These are phyloP conservation scores for Agrochola lota DNA, from an alignment of 2,888 invertebrate genomes.

Conservation along the genomic window DNA sequence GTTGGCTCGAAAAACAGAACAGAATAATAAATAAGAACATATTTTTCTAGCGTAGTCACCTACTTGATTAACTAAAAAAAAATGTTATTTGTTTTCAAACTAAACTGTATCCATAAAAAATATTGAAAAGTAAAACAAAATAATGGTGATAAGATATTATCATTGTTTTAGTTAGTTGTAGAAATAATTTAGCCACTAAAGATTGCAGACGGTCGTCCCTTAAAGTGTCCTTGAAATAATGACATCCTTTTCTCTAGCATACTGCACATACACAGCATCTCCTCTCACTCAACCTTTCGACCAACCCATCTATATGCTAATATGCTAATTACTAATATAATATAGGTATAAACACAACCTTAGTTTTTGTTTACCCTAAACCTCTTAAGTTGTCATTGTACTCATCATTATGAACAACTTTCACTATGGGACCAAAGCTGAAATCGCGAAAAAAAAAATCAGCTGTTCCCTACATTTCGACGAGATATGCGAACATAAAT, in stretches of 20 bases:
- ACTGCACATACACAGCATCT: slow-evolving; percentile 1
- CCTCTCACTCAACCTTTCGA: background rate
- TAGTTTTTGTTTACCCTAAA: too few species aligned
- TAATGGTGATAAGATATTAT: background rate
- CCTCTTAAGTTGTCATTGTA: too few species aligned
- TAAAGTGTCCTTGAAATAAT: slow-evolving; percentile 41
- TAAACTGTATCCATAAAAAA: background rate
- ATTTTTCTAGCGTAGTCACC: slow-evolving; percentile 17
- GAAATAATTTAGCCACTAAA: slow-evolving; percentile 16
- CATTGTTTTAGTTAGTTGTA: slow-evolving; percentile 1
- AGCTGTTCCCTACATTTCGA: too few species aligned
- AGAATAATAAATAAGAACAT: slow-evolving; percentile 42
- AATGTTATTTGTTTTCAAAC: slow-evolving; percentile 8
- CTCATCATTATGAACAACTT: too few species aligned
- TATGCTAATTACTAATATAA: too few species aligned
- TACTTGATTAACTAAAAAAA: background rate
- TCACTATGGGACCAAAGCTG: too few species aligned
- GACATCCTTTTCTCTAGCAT: slow-evolving; percentile 34
- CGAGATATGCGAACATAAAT: too few species aligned
- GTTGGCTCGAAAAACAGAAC: slow-evolving; percentile 25
- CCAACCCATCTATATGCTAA: too few species aligned
- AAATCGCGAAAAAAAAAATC: too few species aligned
- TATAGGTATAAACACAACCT: too few species aligned
- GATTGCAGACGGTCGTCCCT: background rate
- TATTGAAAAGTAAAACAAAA: slow-evolving; percentile 1